Percentiles rank a stretch among this genome's conserved stretches.
phyloP scores from a whole-genome alignment of 2,888 invertebrate genomes.

The Scaptomyza flava region DNA sequence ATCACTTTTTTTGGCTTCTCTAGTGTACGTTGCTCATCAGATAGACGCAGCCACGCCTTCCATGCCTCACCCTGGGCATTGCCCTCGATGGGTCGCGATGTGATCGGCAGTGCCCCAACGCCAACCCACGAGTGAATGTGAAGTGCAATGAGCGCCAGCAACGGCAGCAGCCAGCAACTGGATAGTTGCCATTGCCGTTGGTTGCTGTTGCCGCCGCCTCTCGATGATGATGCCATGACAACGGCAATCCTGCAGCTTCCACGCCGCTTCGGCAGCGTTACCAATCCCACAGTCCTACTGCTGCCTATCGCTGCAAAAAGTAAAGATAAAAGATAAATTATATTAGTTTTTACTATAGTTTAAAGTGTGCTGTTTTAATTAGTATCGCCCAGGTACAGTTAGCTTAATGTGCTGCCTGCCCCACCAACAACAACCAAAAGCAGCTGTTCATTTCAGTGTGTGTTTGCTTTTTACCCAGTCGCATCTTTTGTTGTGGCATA shows the following conservation, averaged over 20 bases:
- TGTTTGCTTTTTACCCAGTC: conserved; percentile 3
- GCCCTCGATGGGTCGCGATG: conserved; percentile 84
- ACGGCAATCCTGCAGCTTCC: conserved; percentile 16
- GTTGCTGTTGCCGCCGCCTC: conserved; percentile 2
- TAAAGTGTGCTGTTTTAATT: conserved; percentile 3
- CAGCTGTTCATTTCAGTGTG: conserved; percentile 15
- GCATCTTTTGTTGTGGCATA: conserved; percentile 28
- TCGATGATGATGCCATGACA: conserved; percentile 42
- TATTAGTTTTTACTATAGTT: conserved; percentile 14
- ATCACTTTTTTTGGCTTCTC: conserved; percentile 83
- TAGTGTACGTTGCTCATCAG: conserved; percentile 75
- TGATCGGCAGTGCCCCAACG: conserved; percentile 81
- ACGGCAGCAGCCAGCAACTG: conserved; percentile 19
- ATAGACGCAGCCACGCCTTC: conserved; percentile 83
- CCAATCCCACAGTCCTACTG: conserved; percentile 28
- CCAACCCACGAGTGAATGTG: conserved; percentile 20
- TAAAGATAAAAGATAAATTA: conserved; percentile 5
- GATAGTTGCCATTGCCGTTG: conserved; percentile 3
- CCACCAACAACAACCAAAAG: conserved; percentile 9
- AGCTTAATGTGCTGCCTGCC: background rate
- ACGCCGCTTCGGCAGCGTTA: conserved; percentile 4
- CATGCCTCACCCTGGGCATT: conserved; percentile 83
- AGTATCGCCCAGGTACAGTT: conserved; percentile 4
- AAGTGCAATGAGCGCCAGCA: conserved; percentile 38
- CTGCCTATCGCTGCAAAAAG: conserved; percentile 43